Evolutionary conservation across 2,113 vertebrate genomes (phyloP), one percentile per base, ranked within the genome.

Genomic region (Ptychochromis oligacanthus): DNA sequence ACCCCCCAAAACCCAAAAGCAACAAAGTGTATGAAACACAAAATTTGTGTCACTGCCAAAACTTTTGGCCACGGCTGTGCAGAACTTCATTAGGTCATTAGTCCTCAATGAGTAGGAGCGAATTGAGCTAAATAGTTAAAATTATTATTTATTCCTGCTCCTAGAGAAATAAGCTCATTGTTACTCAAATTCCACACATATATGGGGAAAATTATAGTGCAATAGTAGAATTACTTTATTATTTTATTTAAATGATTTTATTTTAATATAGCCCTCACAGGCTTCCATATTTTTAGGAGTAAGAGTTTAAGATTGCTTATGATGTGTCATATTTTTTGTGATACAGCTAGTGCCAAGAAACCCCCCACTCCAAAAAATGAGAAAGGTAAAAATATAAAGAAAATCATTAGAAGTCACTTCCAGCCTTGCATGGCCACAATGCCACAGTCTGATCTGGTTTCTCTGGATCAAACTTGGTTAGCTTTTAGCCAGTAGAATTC

Each of bases 341-440:
- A 86, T 92, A 28, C 92, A 96, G 96, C 94, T 95, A 95, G 93
- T 94, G 82, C 95, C 96, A 93, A 97, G 94, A 96, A 97, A 97
- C 80, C 90, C 74, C 93, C 95, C 79, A 81, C 93, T 94, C 92
- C 82, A 95, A 96, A 94, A 94, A 88, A 94, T 87, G 95, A 95
- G 76, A 96, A 95, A 97, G 97, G 97, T 97, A 90, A 93, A 93
- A 80, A 3, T n/a, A 9, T 36, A 22, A 10, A 36, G 40, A 1
- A 59, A 6, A 6, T 17, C 93, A 95, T 31, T 77, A 81, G 75
- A 40, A 67, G 13, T 49, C 31, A 58, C 72, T 38, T 78, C 22
- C 17, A 65, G 74, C 12, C 15, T 77, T 1, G 49, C 79, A 55
- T 79, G 79, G 77, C 40, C 78, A 57, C 52, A 20, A 6, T 0